phyloP scores from a whole-genome alignment of 2,797 vertebrate genomes.

The Acrossocheilus fasciatus region DNA sequence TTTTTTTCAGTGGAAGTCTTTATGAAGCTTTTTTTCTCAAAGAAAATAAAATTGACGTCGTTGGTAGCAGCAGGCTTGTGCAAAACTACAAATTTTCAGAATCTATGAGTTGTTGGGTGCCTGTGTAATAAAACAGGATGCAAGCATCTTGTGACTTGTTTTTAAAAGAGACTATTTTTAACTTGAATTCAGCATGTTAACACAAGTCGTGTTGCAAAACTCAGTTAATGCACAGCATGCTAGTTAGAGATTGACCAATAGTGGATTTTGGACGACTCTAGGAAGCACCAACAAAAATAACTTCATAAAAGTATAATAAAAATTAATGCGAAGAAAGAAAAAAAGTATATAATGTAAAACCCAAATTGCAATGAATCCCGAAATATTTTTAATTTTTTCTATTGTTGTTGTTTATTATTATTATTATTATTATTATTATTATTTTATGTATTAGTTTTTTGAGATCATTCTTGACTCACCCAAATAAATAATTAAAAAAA shows the following conservation, averaged over 20 bases:
- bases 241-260: neutral
- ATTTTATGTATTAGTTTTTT: too few relatives aligned
- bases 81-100: neutral
- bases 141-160: neutral
- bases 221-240: too few relatives aligned
- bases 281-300: neutral
- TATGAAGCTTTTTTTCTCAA: neutral
- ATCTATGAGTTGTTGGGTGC: neutral
- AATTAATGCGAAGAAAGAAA: too few relatives aligned
- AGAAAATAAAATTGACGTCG: neutral
- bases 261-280: neutral
- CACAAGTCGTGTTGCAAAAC: neutral
- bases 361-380: too few relatives aligned
- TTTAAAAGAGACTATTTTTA: neutral
- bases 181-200: neutral
- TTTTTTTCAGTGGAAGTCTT: neutral
- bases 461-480: too few relatives aligned
- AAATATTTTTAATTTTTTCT: too few relatives aligned
- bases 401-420: too few relatives aligned
- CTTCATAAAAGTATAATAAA: neutral
- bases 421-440: too few relatives aligned
- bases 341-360: too few relatives aligned
- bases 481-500: too few relatives aligned
- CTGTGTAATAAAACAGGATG: neutral
- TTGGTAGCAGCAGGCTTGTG: neutral